These are phyloP conservation scores for Chinchilla lanigera DNA, from an alignment of 2,113 vertebrate genomes.

Conservation along the genomic window DNA sequence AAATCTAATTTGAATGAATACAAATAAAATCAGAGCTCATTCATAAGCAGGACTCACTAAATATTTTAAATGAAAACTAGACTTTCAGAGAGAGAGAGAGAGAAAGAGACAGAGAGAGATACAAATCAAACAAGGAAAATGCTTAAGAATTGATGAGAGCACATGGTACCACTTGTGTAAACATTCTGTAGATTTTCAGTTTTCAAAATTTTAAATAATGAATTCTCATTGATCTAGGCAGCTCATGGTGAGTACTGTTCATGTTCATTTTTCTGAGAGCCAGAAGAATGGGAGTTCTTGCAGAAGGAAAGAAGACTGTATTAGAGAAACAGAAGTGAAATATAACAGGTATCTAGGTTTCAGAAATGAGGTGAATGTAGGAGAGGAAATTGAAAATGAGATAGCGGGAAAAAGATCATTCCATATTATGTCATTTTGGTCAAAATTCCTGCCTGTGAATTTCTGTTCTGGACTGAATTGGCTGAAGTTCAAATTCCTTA, in stretches of 20 bases:
- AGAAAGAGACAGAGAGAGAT: background rate
- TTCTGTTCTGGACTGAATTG: background rate
- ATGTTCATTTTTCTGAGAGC: background rate
- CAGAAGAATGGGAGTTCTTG: background rate
- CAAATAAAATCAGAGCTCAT: conserved; percentile 23
- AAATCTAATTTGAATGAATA: background rate
- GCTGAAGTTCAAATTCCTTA: background rate
- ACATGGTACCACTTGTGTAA: background rate
- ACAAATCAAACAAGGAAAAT: background rate
- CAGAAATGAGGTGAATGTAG: background rate
- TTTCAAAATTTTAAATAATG: background rate
- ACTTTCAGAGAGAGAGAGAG: background rate
- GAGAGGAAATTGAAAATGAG: background rate
- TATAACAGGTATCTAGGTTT: background rate
- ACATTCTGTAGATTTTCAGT: background rate
- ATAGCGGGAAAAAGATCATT: background rate
- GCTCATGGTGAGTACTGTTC: too few relatives aligned
- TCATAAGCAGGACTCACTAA: background rate
- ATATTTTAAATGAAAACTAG: background rate
- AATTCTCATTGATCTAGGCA: background rate
- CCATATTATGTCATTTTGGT: background rate
- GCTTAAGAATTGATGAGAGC: background rate
- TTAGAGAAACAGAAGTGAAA: background rate
- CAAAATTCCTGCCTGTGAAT: background rate
- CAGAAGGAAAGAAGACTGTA: background rate